These are phyloP conservation scores for Corythaixoides concolor DNA, from an alignment of 2,113 vertebrate species.

Conservation along the genomic window DNA sequence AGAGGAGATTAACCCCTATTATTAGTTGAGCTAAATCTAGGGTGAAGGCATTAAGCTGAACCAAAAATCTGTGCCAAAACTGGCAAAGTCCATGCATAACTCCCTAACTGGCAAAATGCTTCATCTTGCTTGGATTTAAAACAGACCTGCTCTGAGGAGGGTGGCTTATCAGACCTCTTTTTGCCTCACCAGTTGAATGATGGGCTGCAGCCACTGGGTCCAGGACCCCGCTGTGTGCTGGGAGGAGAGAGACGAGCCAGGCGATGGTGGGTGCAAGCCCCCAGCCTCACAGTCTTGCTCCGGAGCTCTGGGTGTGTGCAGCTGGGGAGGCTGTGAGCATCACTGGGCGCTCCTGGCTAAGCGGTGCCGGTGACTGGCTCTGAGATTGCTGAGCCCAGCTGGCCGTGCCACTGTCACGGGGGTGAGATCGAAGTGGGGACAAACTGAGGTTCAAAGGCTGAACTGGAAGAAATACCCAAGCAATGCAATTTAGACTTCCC, in stretches of 20 bases:
- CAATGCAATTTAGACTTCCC: not conserved
- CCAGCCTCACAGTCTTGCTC: not conserved
- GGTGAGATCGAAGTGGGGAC: not conserved
- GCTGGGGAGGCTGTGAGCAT: not conserved
- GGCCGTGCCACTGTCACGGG: rapidly evolving
- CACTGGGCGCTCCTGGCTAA: rapidly evolving
- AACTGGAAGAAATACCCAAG: not conserved
- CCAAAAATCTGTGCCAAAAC: not conserved
- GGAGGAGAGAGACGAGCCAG: not conserved
- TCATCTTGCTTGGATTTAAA: not conserved
- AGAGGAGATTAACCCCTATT: not conserved
- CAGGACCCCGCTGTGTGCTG: rapidly evolving
- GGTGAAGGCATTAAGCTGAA: not conserved
- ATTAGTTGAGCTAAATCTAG: not conserved
- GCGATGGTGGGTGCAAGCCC: rapidly evolving
- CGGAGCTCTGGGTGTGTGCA: rapidly evolving
- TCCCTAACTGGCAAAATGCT: not conserved
- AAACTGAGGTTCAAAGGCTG: not conserved
- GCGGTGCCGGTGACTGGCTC: rapidly evolving
- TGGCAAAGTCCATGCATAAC: not conserved
- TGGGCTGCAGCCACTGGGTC: rapidly evolving
- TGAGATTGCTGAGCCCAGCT: rapidly evolving
- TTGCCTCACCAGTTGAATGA: not conserved
- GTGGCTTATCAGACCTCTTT: not conserved
- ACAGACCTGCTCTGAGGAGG: not conserved